These are phyloP conservation scores for Tribolium madens DNA, from an alignment of 1,140 invertebrate species.

Conservation along the genomic window DNA sequence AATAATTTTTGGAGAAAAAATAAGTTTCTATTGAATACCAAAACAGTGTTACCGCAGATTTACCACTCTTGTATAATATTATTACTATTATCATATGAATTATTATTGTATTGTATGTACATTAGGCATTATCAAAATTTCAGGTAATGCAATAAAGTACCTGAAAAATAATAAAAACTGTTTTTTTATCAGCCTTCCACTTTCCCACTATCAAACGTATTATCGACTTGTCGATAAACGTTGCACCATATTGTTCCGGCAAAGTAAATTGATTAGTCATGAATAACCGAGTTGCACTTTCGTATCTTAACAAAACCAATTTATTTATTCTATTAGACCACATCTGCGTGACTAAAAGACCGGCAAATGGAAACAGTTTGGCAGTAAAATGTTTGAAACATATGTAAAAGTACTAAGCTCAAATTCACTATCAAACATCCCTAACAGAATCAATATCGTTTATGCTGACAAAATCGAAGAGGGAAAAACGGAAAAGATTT, in stretches of 20 bases:
- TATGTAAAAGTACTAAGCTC: slow-evolving; percentile 29
- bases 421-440: slow-evolving; percentile 32
- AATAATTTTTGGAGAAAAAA: slow-evolving; percentile 8
- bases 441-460: slow-evolving; percentile 24
- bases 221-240: not conserved
- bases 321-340: not conserved
- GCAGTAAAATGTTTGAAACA: slow-evolving; percentile 26
- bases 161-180: slow-evolving; percentile 56
- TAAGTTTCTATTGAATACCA: slow-evolving; percentile 41
- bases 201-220: not conserved
- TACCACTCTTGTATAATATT: slow-evolving; percentile 53
- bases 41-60: slow-evolving; percentile 48
- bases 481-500: slow-evolving; percentile 22
- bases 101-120: slow-evolving; percentile 59
- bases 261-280: not conserved
- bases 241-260: not conserved
- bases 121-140: slow-evolving; percentile 59
- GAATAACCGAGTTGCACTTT: not conserved
- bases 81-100: slow-evolving; percentile 53
- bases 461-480: slow-evolving; percentile 27
- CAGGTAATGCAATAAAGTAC: slow-evolving; percentile 62
- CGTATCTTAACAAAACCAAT: not conserved
- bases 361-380: not conserved
- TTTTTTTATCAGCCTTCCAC: not conserved
- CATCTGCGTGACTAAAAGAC: not conserved